Percentiles rank a stretch among this genome's conserved stretches.
Evolutionary conservation across 2,113 vertebrate species (phyloP).

Genomic region (Sorex fumeus): DNA sequence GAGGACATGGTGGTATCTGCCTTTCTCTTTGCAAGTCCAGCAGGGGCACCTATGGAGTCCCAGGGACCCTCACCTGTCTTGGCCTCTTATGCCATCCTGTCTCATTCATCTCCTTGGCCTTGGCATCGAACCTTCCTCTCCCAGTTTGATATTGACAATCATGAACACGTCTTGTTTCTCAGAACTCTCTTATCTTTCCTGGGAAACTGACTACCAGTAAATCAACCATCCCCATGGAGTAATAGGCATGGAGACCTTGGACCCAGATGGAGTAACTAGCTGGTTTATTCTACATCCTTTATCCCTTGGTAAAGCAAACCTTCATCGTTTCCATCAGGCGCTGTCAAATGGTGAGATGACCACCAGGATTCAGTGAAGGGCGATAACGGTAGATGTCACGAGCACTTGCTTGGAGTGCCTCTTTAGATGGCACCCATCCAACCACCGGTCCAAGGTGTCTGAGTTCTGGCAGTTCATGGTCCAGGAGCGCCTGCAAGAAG

Average conservation of each 20-base stretch:
- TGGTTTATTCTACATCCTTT: constrained; percentile 67
- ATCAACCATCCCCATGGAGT: fast-evolving
- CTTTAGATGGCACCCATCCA: constrained; percentile 72
- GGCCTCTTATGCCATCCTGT: too few relatives aligned
- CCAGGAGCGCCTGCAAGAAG: constrained; percentile 70
- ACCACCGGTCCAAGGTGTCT: constrained; percentile 44
- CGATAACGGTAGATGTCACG: background rate
- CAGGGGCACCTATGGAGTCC: too few relatives aligned
- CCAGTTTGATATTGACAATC: background rate
- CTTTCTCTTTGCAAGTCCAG: too few relatives aligned
- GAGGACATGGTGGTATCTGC: background rate
- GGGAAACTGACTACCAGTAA: background rate
- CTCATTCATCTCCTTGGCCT: background rate
- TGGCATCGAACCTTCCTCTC: background rate
- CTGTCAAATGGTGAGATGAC: background rate
- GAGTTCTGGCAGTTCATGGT: constrained; percentile 67
- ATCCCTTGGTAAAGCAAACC: background rate
- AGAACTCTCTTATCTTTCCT: background rate
- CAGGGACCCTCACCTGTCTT: too few relatives aligned
- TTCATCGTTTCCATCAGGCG: background rate
- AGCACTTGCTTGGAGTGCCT: fast-evolving
- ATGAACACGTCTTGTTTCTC: background rate
- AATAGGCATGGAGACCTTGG: background rate
- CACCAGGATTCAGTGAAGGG: background rate
- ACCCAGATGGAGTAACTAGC: background rate